These are phyloP conservation scores for Scophthalmus maximus DNA, from an alignment of 2,113 vertebrate genomes.

Conservation along the genomic window DNA sequence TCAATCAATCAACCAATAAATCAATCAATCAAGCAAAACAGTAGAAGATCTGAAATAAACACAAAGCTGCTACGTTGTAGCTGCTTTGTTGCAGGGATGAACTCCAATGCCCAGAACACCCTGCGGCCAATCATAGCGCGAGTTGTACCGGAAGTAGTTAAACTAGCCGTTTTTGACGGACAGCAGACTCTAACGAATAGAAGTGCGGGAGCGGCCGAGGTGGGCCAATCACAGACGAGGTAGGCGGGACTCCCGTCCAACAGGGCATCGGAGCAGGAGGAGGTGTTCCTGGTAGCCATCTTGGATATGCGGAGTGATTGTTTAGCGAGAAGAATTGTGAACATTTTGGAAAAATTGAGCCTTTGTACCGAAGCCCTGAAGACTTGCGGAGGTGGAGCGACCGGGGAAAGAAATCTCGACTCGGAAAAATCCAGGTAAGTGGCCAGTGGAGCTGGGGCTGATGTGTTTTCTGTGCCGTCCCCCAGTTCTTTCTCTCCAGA, in stretches of 20 bases:
- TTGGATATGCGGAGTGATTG: slow-evolving; percentile 86
- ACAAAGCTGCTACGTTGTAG: too few relatives aligned
- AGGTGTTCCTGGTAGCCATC: slow-evolving; percentile 87
- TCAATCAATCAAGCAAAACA: too few relatives aligned
- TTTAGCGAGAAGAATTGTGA: slow-evolving; percentile 82
- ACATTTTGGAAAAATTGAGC: slow-evolving; percentile 66
- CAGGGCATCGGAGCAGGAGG: slow-evolving; percentile 79
- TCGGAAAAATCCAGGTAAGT: slow-evolving; percentile 78
- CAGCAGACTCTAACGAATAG: slow-evolving; percentile 34
- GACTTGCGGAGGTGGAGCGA: slow-evolving; percentile 35
- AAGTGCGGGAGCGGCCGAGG: not conserved
- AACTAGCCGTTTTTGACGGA: slow-evolving; percentile 29
- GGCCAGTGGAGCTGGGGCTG: not conserved
- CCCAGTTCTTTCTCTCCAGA: slow-evolving; percentile 47
- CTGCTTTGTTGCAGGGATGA: not conserved
- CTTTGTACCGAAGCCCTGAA: slow-evolving; percentile 39
- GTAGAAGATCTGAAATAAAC: too few relatives aligned
- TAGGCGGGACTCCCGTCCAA: slow-evolving; percentile 61
- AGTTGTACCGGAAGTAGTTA: slow-evolving; percentile 74
- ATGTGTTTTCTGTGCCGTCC: slow-evolving; percentile 31
- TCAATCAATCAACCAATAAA: not conserved
- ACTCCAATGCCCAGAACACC: slow-evolving; percentile 32
- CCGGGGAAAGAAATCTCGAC: slow-evolving; percentile 56
- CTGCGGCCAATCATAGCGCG: slow-evolving; percentile 52
- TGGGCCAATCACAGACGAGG: slow-evolving; percentile 47